Conservation (phyloP, 2,888 invertebrate species). For the Pyrocoelia pectoralis region DNA sequence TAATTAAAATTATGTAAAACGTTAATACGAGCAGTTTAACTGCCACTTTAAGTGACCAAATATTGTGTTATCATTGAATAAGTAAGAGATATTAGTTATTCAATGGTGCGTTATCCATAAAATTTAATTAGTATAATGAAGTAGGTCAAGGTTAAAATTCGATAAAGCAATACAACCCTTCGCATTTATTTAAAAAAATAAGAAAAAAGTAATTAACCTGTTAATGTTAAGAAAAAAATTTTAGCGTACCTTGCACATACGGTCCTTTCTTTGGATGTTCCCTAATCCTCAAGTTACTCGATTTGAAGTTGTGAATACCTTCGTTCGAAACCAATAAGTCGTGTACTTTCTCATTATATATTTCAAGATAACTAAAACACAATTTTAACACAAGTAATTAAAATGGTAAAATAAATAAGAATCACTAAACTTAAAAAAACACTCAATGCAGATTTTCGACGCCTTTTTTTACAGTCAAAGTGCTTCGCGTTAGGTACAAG, state of each 20-base stretch:
- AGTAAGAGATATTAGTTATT: too few relatives aligned
- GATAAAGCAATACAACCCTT: too few relatives aligned
- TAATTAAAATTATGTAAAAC: too few relatives aligned
- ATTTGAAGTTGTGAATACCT: conserved; percentile 45
- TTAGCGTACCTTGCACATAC: conserved; percentile 76
- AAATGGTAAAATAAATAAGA: neutral
- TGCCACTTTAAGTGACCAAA: too few relatives aligned
- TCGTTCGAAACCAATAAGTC: conserved; percentile 65
- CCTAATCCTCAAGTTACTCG: conserved; percentile 69
- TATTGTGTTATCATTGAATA: too few relatives aligned
- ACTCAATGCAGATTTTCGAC: conserved; percentile 4
- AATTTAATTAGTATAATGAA: too few relatives aligned
- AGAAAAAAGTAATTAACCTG: too few relatives aligned
- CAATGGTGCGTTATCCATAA: too few relatives aligned
- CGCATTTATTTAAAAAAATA: neutral
- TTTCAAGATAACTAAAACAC: conserved; percentile 66
- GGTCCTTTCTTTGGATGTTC: conserved; percentile 82
- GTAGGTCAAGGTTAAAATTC: too few relatives aligned
- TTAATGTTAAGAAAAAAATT: too few relatives aligned
- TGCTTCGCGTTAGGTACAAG: conserved; percentile 19
- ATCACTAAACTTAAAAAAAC: neutral
- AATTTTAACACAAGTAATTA: neutral
- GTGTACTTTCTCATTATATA: conserved; percentile 75
- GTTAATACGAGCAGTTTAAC: too few relatives aligned
- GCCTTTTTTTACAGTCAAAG: conserved; percentile 17